Percentiles rank a stretch among this genome's conserved stretches.
These are phyloP conservation scores for Parasteatoda lunata DNA, from an alignment of 2,888 invertebrate species.

Conservation along the genomic window DNA sequence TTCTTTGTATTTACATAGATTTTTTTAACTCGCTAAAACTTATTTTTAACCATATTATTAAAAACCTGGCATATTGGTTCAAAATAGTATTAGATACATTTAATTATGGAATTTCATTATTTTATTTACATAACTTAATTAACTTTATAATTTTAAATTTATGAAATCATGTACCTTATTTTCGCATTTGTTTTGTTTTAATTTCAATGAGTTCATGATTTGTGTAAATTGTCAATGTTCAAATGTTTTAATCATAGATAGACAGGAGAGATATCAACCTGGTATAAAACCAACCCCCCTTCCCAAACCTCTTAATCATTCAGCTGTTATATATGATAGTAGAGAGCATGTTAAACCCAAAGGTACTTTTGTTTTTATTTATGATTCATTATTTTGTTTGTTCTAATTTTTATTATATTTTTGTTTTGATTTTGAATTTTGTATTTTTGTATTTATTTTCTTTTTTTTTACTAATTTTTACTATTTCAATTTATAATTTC, in stretches of 20 bases:
- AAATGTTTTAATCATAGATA: constrained; percentile 15
- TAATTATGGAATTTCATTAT: too few relatives aligned
- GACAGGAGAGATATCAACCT: constrained; percentile 47
- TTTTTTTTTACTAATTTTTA: background rate
- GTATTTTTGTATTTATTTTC: too few relatives aligned
- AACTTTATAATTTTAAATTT: too few relatives aligned
- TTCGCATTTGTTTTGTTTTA: too few relatives aligned
- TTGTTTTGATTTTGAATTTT: background rate
- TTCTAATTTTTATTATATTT: background rate
- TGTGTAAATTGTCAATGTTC: constrained; percentile 73
- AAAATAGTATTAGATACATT: too few relatives aligned
- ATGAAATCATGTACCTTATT: too few relatives aligned
- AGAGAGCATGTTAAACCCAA: constrained; percentile 60
- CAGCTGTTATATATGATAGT: constrained; percentile 46
- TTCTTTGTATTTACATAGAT: too few relatives aligned
- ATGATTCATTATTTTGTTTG: background rate
- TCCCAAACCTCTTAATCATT: constrained; percentile 83
- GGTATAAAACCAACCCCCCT: constrained; percentile 86
- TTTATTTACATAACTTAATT: too few relatives aligned
- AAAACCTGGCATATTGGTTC: too few relatives aligned
- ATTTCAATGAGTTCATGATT: background rate
- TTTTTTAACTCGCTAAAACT: too few relatives aligned
- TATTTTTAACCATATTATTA: too few relatives aligned
- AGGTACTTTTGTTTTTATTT: constrained; percentile 42
- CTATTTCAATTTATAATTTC: background rate